Percentiles rank a stretch among this genome's conserved stretches.
Conservation (phyloP, 2,113 vertebrate species). For the Hippoglossus stenolepis region DNA sequence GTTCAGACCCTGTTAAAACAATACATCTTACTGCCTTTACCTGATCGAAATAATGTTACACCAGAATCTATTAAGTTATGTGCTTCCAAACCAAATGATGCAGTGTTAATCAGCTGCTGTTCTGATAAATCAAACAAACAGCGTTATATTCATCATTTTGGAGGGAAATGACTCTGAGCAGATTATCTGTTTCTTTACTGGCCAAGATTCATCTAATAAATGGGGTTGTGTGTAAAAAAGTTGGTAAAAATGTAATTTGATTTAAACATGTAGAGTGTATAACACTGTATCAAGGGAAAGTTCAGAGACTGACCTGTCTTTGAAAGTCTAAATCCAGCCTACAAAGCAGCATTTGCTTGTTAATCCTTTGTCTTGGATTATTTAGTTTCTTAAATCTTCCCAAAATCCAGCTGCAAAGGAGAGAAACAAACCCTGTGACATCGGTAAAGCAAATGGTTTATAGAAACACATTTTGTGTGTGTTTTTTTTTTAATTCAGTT, state of each 20-base stretch:
- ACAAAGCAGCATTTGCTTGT: constrained; percentile 14
- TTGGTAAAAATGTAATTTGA: too few species aligned
- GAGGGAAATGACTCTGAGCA: neutral
- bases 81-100: constrained; percentile 15
- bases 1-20: constrained; percentile 15
- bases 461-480: neutral
- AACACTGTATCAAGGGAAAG: neutral
- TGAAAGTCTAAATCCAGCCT: constrained; percentile 5
- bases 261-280: neutral
- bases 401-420: constrained; percentile 10
- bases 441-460: neutral
- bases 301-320: neutral
- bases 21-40: neutral
- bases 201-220: neutral
- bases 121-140: neutral
- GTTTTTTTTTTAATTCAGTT: neutral
- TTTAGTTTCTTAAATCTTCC: constrained; percentile 16
- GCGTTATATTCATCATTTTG: constrained; percentile 8
- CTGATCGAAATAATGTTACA: constrained; percentile 12
- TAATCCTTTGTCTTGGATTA: constrained; percentile 15
- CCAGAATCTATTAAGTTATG: neutral
- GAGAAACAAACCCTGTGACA: neutral
- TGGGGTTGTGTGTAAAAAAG: neutral
- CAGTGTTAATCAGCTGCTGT: constrained; percentile 1
- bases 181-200: neutral